Evolutionary conservation across 2,113 vertebrate species (phyloP).

Genomic region (Balaenoptera acutorostrata): DNA sequence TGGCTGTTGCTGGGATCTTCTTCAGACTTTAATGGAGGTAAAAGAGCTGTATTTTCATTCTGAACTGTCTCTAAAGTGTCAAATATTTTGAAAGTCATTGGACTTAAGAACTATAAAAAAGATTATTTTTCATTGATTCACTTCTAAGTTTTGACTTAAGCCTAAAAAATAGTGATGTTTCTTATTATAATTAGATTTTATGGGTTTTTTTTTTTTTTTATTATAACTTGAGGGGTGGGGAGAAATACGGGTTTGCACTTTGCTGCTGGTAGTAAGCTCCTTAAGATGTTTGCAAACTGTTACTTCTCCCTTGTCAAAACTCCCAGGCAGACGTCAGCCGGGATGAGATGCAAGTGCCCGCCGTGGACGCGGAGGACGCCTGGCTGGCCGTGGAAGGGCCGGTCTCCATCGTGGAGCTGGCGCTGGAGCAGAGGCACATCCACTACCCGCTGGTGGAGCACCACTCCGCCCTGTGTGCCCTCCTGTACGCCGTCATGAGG

Average conservation of each 20-base stretch:
- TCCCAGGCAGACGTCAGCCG: conserved; percentile 88
- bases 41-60: background rate
- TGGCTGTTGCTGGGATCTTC: conserved; percentile 90
- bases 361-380: conserved; percentile 89
- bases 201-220: background rate
- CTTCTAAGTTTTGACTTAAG: background rate
- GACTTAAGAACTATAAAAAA: background rate
- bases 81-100: background rate
- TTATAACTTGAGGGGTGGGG: background rate
- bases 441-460: conserved; percentile 96
- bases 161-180: background rate
- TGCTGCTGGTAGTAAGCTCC: background rate
- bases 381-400: conserved; percentile 91
- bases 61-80: background rate
- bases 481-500: conserved; percentile 87
- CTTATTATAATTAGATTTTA: background rate
- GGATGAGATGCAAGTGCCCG: conserved; percentile 86
- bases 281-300: background rate
- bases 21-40: conserved; percentile 97
- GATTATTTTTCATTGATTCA: background rate
- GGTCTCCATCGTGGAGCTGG: conserved; percentile 91
- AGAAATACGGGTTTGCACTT: background rate
- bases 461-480: conserved; percentile 89
- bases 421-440: conserved; percentile 91
- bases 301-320: background rate